These are phyloP conservation scores for Rhagoletis zephyria DNA, from an alignment of 1,140 invertebrate genomes.

Conservation along the genomic window DNA sequence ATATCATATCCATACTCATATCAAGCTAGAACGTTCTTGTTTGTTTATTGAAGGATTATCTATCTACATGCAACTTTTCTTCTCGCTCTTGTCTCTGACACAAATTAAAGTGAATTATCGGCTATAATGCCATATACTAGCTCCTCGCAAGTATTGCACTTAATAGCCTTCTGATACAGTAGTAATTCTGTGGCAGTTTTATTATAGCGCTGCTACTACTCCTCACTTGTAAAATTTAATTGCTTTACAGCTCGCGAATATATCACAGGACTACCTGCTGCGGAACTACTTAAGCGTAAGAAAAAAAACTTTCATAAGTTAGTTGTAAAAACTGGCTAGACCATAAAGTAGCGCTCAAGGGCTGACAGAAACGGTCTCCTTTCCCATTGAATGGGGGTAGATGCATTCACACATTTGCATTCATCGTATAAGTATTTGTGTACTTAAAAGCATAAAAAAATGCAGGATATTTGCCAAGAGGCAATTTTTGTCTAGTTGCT, in stretches of 20 bases:
- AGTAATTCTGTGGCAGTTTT: constrained; percentile 5
- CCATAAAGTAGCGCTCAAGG: not conserved
- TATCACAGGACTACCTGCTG: not conserved
- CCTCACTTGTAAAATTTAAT: constrained; percentile 34
- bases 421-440: no score
- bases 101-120: constrained; percentile 44
- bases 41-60: not conserved
- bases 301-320: no score
- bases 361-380: not conserved
- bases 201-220: not conserved
- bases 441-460: not conserved
- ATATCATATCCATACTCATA: not conserved
- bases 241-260: constrained; percentile 14
- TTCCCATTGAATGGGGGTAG: not conserved
- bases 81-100: not conserved
- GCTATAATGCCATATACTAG: not conserved
- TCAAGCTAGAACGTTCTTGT: not conserved
- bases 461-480: constrained; percentile 13
- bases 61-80: not conserved
- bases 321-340: not conserved
- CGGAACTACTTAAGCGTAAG: no score
- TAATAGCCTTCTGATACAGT: constrained; percentile 23
- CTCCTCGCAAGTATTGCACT: not conserved
- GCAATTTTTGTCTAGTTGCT: not conserved
- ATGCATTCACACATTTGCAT: not conserved